Evolutionary conservation across 1,140 invertebrate species (phyloP).

Genomic region (Drosophila tropicalis): DNA sequence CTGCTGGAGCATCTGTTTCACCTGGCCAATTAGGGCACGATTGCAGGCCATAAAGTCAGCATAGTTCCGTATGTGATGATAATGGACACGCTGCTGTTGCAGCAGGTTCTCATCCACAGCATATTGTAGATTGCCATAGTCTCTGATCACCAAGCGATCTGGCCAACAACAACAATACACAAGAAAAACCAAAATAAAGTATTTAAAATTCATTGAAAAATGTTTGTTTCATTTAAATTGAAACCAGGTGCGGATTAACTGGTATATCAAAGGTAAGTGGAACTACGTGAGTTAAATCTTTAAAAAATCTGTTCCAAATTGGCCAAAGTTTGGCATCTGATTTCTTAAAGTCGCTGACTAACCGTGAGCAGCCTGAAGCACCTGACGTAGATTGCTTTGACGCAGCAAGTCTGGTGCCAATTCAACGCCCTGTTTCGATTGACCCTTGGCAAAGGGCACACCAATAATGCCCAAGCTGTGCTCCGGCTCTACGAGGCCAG

Average conservation of each 20-base stretch:
- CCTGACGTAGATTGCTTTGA: slow-evolving; percentile 79
- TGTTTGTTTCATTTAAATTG: not conserved
- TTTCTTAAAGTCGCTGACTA: slow-evolving; percentile 23
- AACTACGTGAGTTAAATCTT: no score
- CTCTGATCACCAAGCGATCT: slow-evolving; percentile 87
- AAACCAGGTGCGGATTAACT: not conserved
- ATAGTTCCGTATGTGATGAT: slow-evolving; percentile 86
- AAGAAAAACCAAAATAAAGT: slow-evolving; percentile 3
- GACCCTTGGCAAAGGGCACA: slow-evolving; percentile 90
- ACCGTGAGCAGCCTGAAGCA: slow-evolving; percentile 67
- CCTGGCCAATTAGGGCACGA: slow-evolving; percentile 86
- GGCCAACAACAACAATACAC: slow-evolving; percentile 15
- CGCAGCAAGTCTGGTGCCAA: slow-evolving; percentile 85
- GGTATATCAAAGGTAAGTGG: no score
- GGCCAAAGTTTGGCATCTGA: no score
- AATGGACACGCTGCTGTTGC: slow-evolving; percentile 72
- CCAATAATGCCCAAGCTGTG: slow-evolving; percentile 86
- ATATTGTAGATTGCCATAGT: slow-evolving; percentile 89
- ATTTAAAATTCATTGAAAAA: no score
- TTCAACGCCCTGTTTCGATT: slow-evolving; percentile 86
- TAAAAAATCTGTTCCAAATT: no score
- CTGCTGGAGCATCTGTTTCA: slow-evolving; percentile 87
- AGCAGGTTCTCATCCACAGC: slow-evolving; percentile 60
- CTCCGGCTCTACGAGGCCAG: slow-evolving; percentile 1
- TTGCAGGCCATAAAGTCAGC: slow-evolving; percentile 86